phyloP scores from a whole-genome alignment of 2,888 invertebrate genomes.

The Aphodius granarius region DNA sequence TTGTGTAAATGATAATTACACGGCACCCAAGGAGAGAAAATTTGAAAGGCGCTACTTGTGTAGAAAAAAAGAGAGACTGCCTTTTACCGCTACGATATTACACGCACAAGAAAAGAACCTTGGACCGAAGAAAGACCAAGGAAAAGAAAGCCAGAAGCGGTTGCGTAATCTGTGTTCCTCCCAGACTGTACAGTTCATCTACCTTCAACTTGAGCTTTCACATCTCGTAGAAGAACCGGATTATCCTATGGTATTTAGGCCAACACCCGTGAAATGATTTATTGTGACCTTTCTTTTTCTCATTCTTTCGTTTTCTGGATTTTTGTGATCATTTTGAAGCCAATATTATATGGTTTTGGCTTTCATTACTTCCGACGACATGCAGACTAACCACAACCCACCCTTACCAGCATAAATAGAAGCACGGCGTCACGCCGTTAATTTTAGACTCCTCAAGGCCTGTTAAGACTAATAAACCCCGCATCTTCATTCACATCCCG shows the following conservation, averaged over 20 bases:
- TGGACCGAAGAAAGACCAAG: background rate
- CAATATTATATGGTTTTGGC: too few species aligned
- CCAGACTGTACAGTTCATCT: background rate
- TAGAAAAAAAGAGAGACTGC: background rate
- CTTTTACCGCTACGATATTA: background rate
- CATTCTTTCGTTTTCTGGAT: background rate
- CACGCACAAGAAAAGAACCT: background rate
- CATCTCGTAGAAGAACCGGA: background rate
- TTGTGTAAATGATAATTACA: background rate
- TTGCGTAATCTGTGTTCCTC: background rate
- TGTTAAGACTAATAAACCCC: constrained; percentile 38
- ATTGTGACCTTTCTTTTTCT: background rate
- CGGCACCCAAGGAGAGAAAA: background rate
- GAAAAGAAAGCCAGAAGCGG: background rate
- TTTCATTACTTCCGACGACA: too few species aligned
- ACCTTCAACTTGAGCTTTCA: background rate
- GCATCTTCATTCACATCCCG: constrained; percentile 35
- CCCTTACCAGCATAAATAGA: background rate
- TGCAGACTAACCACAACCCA: background rate
- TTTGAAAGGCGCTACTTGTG: background rate
- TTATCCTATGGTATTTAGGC: background rate
- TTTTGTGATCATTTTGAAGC: too few species aligned
- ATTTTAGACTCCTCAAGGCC: constrained; percentile 31
- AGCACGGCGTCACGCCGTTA: background rate
- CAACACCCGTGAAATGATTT: background rate